These are phyloP conservation scores for Ptilorrhoa leucosticta DNA, from an alignment of 2,113 vertebrate species.

Conservation along the genomic window DNA sequence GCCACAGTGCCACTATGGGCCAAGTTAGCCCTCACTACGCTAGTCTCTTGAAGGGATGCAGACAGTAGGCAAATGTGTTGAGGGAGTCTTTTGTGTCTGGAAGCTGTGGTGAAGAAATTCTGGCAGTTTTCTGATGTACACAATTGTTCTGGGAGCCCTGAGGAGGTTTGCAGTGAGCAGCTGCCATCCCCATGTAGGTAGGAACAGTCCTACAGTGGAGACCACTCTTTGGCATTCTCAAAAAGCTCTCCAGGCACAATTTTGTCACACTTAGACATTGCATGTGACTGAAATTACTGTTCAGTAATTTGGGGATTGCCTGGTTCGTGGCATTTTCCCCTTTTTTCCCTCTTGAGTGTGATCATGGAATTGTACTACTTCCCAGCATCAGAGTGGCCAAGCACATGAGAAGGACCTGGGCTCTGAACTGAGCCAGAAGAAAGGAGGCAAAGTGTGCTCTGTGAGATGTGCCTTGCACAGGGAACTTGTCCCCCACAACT, in stretches of 20 bases:
- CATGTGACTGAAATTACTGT: neutral
- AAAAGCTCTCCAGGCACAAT: neutral
- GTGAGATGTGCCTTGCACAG: neutral
- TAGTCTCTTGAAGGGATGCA: neutral
- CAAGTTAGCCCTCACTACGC: neutral
- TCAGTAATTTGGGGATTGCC: neutral
- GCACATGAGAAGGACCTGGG: neutral
- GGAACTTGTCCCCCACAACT: neutral
- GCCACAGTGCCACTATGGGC: rapidly evolving
- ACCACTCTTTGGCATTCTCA: neutral
- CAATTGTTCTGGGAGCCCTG: neutral
- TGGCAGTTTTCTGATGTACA: neutral
- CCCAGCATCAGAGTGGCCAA: neutral
- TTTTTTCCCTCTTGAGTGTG: neutral
- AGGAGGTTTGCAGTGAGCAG: neutral
- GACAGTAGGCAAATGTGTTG: neutral
- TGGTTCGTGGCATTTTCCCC: neutral
- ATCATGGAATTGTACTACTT: neutral
- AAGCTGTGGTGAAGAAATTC: neutral
- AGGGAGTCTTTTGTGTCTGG: neutral
- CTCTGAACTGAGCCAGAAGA: neutral
- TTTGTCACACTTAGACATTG: neutral
- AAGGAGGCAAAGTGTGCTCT: neutral
- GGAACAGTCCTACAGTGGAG: neutral
- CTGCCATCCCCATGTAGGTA: neutral